Conservation (phyloP, 2,888 invertebrate species). For the Pollenia labialis region DNA sequence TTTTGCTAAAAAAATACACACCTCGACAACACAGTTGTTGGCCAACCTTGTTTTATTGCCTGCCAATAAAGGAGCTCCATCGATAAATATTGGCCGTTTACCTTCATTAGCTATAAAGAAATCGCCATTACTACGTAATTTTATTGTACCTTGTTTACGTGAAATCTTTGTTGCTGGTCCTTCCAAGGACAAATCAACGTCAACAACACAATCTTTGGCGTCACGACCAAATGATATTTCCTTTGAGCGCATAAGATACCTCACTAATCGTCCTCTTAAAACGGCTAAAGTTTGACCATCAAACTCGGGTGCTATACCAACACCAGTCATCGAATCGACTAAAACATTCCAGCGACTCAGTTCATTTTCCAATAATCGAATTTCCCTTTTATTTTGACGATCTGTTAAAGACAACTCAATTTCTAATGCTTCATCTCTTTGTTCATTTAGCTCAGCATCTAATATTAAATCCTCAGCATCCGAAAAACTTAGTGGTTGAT, state of each 20-base stretch:
- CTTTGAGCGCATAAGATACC: conserved; percentile 96
- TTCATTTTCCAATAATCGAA: conserved; percentile 94
- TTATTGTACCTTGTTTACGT: conserved; percentile 95
- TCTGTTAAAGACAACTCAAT: conserved; percentile 90
- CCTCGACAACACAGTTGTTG: conserved; percentile 97
- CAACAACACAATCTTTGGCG: conserved; percentile 94
- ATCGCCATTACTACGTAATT: conserved; percentile 95
- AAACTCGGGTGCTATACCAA: conserved; percentile 91
- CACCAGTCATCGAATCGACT: conserved; percentile 94
- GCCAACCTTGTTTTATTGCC: conserved; percentile 95
- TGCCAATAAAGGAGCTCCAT: conserved; percentile 94
- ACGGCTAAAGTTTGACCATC: conserved; percentile 97
- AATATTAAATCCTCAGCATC: conserved; percentile 96
- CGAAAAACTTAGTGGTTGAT: conserved; percentile 90
- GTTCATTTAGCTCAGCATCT: conserved; percentile 91
- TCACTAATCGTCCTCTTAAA: conserved; percentile 94
- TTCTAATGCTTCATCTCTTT: conserved; percentile 92
- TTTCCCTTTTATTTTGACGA: conserved; percentile 92
- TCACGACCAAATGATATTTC: conserved; percentile 97
- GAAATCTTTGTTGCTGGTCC: conserved; percentile 98
- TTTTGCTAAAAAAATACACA: conserved; percentile 79
- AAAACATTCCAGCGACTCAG: conserved; percentile 95
- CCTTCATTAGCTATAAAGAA: conserved; percentile 98
- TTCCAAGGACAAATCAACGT: conserved; percentile 96
- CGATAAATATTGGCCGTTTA: conserved; percentile 96